phyloP scores from a whole-genome alignment of 2,113 vertebrate species.

The Poecilia latipinna region DNA sequence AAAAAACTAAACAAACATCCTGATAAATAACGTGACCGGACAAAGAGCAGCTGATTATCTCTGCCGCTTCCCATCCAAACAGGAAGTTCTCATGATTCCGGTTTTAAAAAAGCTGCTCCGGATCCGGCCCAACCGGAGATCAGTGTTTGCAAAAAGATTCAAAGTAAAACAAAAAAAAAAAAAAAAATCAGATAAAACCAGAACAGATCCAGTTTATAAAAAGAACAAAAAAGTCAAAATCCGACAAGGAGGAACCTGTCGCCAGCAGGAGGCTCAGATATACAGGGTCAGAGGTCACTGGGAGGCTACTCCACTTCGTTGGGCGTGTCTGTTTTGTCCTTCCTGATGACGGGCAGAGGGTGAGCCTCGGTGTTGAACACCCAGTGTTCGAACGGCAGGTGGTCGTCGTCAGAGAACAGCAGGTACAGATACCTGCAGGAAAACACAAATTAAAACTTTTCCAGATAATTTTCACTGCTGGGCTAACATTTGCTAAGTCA shows the following conservation, averaged over 20 bases:
- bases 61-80: neutral
- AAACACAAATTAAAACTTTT: neutral
- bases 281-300: conserved; percentile 55
- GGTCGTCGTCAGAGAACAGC: conserved; percentile 96
- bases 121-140: neutral
- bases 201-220: conserved; percentile 15
- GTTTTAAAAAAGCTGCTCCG: conserved; percentile 21
- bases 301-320: conserved; percentile 74
- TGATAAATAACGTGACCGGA: neutral
- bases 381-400: conserved; percentile 94
- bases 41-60: neutral
- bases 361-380: conserved; percentile 98
- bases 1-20: conserved; percentile 1
- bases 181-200: conserved; percentile 6
- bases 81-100: conserved; percentile 5
- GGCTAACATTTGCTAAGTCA: too few species aligned
- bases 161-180: conserved; percentile 3
- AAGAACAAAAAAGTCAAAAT: conserved; percentile 19
- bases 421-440: conserved; percentile 90
- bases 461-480: too few species aligned
- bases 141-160: neutral
- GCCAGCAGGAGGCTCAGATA: conserved; percentile 59
- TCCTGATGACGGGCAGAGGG: conserved; percentile 88
- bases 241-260: conserved; percentile 20
- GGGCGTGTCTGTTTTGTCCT: conserved; percentile 66